phyloP scores from a whole-genome alignment of 2,113 vertebrate species.

The Dipodomys stephensi region DNA sequence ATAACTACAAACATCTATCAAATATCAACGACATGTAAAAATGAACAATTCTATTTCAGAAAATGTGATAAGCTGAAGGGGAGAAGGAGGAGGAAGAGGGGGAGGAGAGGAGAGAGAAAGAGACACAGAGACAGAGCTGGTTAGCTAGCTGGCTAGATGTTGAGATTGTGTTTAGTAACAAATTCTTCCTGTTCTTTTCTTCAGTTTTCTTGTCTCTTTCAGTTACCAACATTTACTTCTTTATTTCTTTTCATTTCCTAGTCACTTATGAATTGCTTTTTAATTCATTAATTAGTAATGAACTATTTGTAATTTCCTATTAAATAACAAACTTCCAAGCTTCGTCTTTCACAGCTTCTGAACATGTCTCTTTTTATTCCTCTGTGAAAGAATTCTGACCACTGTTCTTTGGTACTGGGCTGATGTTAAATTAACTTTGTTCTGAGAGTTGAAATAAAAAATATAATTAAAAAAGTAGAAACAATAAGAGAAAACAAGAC shows the following conservation, averaged over 20 bases:
- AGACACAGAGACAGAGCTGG: too few relatives aligned
- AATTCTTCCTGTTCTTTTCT: not conserved
- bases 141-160: too few relatives aligned
- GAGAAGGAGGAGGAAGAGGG: not conserved
- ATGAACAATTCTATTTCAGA: slow-evolving; percentile 34
- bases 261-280: not conserved
- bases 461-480: not conserved
- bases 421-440: not conserved
- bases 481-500: not conserved
- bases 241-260: slow-evolving; percentile 44
- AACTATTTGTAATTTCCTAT: too few relatives aligned
- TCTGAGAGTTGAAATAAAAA: not conserved
- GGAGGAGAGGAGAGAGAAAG: too few relatives aligned
- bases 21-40: not conserved
- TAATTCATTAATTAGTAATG: too few relatives aligned
- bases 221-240: not conserved
- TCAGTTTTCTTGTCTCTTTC: not conserved
- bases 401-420: not conserved
- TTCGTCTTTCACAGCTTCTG: not conserved
- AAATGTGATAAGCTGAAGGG: slow-evolving; percentile 22
- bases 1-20: not conserved
- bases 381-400: slow-evolving; percentile 9
- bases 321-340: not conserved
- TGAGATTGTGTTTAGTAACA: not conserved
- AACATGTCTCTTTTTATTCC: not conserved